Evolutionary conservation across 2,888 invertebrate genomes (phyloP), one percentile per base, ranked within the genome.

Genomic region (Drosophila anomalata): DNA sequence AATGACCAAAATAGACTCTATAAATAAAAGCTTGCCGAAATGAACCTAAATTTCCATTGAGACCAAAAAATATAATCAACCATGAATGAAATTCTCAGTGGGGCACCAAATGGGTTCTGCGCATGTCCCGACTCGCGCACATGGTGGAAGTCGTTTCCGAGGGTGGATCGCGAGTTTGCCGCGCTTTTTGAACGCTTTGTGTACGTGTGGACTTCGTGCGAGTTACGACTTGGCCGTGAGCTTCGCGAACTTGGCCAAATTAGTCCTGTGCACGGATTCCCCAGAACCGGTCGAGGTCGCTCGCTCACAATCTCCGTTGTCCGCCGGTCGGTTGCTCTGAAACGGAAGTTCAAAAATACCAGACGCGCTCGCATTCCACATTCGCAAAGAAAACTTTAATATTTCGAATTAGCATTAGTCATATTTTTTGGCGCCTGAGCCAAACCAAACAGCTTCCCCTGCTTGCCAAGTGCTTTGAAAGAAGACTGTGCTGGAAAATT

Each of bases 231-330:
- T 68, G 48, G 50, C 56, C 53, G 77, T 75, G 75, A 78, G 75
- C 54, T 61, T 56, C 57, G 50, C 48, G 56, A 51, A 46, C 60
- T 67, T 65, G 46, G 48, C 47, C 50, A 39, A 56, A 58, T 85
- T 87, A 85, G 84, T 85, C 84, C 84, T 87, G 63, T 61, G 62
- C 60, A 78, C 72, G 83, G 84, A 87, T 83, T 80, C 75, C 60
- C 65, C 60, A 47, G 55, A 61, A 72, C 53, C 88, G 75, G 88
- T 80, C 77, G 86, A 44, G 42, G 57, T 67, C 56, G 54, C 48
- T 75, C 44, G 61, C 31, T 22, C 14, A 48, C 33, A 42, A n/a
- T 33, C 6, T 33, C 12, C 12, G 4, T 7, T n/a, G n/a, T 2
- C n/a, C 36, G n/a, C 36, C 36, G 36, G 36, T 36, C 36, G n/a